These are phyloP conservation scores for Manduca sexta DNA, from an alignment of 1,140 invertebrate genomes.

Conservation along the genomic window DNA sequence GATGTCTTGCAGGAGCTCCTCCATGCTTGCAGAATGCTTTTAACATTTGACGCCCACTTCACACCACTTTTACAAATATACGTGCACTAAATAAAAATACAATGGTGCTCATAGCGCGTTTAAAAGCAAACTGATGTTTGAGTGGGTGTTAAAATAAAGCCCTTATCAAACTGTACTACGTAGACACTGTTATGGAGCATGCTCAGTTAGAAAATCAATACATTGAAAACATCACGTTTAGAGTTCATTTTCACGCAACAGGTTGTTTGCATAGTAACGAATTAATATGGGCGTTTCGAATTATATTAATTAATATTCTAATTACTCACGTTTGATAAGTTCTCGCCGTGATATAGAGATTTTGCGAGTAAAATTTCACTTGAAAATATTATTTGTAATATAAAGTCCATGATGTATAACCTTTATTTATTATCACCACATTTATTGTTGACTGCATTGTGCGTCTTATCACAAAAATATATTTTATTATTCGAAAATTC, in stretches of 20 bases:
- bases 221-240: not conserved
- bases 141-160: slow-evolving; percentile 12
- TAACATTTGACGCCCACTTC: slow-evolving; percentile 2
- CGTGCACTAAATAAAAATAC: no score
- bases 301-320: no score
- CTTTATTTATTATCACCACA: no score
- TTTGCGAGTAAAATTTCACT: not conserved
- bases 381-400: no score
- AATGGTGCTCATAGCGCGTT: not conserved
- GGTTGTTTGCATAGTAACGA: slow-evolving; percentile 6
- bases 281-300: no score
- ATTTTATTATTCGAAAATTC: no score
- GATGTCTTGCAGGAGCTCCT: slow-evolving; percentile 86
- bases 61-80: not conserved
- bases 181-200: slow-evolving; percentile 17
- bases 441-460: no score
- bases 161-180: slow-evolving; percentile 18
- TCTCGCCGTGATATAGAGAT: no score
- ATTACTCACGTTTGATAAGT: no score
- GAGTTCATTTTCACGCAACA: slow-evolving; percentile 10
- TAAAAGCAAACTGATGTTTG: slow-evolving; percentile 11
- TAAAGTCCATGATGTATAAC: no score
- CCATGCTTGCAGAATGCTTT: slow-evolving; percentile 73
- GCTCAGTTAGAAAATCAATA: slow-evolving; percentile 30
- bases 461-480: no score